Evolutionary conservation across 2,888 invertebrate genomes (phyloP).

Genomic region (Fabriciana adippe): DNA sequence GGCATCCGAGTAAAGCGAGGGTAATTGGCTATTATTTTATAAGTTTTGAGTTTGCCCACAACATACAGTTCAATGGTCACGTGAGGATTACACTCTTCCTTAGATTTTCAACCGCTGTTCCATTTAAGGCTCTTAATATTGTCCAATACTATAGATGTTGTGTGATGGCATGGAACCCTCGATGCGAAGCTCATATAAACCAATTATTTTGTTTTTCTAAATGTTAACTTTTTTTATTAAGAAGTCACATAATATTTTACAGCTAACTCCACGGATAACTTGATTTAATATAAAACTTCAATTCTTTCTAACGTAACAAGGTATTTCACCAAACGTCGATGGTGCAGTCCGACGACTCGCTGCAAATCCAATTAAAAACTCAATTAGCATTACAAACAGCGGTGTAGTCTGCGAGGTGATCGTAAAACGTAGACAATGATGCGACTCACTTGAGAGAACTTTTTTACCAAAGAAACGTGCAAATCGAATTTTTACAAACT

Average conservation of each 20-base stretch:
- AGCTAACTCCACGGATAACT: not conserved
- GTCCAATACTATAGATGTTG: too few species aligned
- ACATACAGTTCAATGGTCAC: too few species aligned
- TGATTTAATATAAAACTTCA: slow-evolving; percentile 1
- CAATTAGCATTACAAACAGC: slow-evolving; percentile 27
- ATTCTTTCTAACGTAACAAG: slow-evolving; percentile 7
- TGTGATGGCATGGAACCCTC: too few species aligned
- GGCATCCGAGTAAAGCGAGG: too few species aligned
- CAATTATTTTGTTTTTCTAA: too few species aligned
- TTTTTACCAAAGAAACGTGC: not conserved
- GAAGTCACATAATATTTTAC: not conserved
- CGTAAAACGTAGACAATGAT: slow-evolving; percentile 11
- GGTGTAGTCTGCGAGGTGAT: slow-evolving; percentile 14
- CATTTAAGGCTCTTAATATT: too few species aligned
- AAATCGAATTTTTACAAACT: not conserved
- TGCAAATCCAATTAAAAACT: slow-evolving; percentile 28
- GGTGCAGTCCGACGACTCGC: slow-evolving; percentile 11
- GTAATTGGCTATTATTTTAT: too few species aligned
- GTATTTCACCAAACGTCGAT: slow-evolving; percentile 5
- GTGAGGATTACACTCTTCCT: too few species aligned
- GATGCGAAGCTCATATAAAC: too few species aligned
- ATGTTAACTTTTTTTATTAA: not conserved
- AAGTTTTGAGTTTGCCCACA: too few species aligned
- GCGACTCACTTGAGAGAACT: slow-evolving; percentile 1
- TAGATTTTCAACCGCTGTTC: too few species aligned